Percentiles rank a stretch among this genome's conserved stretches.
phyloP scores from a whole-genome alignment of 2,797 vertebrate genomes.

The Brachymystax lenok region DNA sequence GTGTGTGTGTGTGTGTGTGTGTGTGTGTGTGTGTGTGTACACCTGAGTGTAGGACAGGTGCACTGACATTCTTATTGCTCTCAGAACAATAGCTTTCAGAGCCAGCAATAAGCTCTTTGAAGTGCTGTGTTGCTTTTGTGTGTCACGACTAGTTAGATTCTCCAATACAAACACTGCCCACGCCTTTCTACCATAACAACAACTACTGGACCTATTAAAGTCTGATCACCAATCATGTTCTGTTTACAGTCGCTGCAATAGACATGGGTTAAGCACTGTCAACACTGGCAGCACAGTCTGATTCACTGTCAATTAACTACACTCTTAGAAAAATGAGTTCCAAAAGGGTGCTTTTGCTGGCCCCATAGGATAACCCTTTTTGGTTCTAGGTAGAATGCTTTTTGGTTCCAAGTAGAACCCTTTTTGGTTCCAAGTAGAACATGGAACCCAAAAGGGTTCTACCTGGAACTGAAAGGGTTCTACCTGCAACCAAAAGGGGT shows the following conservation, averaged over 20 bases:
- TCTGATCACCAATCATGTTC: background rate
- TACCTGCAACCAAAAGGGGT: no score
- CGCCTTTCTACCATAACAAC: background rate
- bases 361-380: no score
- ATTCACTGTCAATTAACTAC: background rate
- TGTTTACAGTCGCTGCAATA: background rate
- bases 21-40: conserved; percentile 8
- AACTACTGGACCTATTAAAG: background rate
- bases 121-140: background rate
- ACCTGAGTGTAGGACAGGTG: conserved; percentile 3
- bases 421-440: no score
- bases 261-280: background rate
- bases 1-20: no score
- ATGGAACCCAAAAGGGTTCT: no score
- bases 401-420: no score
- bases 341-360: no score
- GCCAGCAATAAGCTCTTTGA: background rate
- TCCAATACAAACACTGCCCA: background rate
- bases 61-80: background rate
- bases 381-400: no score
- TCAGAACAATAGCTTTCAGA: conserved; percentile 5
- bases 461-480: no score
- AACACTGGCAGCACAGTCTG: background rate
- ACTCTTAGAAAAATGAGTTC: no score
- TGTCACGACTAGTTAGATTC: background rate